Conservation (phyloP, 2,113 vertebrate genomes). For the Brachionichthys hirsutus region DNA sequence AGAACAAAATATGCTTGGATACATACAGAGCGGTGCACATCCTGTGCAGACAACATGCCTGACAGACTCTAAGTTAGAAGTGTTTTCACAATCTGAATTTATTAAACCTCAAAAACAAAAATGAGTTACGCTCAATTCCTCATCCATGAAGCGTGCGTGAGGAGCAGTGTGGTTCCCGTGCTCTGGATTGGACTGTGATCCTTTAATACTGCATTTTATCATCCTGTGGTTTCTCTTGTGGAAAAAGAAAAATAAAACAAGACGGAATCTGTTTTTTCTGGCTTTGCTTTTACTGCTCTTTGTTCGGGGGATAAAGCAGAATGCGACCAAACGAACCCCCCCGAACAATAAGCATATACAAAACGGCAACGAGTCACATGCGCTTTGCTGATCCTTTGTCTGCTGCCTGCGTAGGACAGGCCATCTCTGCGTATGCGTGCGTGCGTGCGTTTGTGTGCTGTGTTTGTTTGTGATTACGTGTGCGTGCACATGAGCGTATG, state of each 20-base stretch:
- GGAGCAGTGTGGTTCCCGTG: constrained; percentile 37
- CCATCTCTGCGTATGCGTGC: constrained; percentile 42
- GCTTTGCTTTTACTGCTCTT: constrained; percentile 59
- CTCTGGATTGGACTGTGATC: constrained; percentile 46
- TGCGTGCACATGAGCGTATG: constrained; percentile 30
- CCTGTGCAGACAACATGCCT: constrained; percentile 32
- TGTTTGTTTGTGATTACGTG: constrained; percentile 37
- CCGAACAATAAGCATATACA: constrained; percentile 63
- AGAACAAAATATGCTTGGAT: constrained; percentile 24
- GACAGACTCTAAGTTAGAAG: constrained; percentile 41
- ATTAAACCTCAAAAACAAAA: constrained; percentile 49
- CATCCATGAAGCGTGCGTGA: constrained; percentile 43
- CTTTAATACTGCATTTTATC: constrained; percentile 55
- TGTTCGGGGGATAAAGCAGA: constrained; percentile 65
- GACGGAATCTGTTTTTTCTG: constrained; percentile 45
- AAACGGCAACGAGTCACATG: constrained; percentile 51
- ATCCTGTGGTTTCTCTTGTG: constrained; percentile 46
- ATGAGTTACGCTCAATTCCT: constrained; percentile 8
- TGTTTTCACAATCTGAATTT: constrained; percentile 56
- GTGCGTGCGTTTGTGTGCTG: constrained; percentile 34
- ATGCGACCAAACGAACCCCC: constrained; percentile 59
- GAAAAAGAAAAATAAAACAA: constrained; percentile 14
- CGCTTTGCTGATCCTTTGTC: constrained; percentile 65
- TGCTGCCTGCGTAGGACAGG: constrained; percentile 52
- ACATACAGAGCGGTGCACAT: constrained; percentile 44